phyloP scores from a whole-genome alignment of 2,113 vertebrate species.

The Anhinga anhinga region DNA sequence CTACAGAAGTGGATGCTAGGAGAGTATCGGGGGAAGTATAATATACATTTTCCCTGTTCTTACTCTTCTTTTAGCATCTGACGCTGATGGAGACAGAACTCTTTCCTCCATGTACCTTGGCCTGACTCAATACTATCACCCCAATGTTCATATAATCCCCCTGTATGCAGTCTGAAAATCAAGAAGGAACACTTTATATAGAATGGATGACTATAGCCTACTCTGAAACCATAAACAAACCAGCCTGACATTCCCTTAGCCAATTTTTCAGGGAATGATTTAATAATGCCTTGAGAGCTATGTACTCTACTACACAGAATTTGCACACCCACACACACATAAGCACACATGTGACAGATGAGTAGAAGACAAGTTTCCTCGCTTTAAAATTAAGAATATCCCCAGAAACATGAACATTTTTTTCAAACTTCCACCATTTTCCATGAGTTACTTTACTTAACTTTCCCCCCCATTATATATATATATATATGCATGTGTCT shows the following conservation, averaged over 20 bases:
- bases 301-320: neutral
- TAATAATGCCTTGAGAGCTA: neutral
- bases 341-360: fast-evolving
- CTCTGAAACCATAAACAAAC: neutral
- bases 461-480: neutral
- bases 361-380: neutral
- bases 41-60: neutral
- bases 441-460: neutral
- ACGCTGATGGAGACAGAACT: neutral
- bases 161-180: neutral
- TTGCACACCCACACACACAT: neutral
- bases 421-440: neutral
- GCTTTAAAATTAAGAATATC: neutral
- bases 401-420: neutral
- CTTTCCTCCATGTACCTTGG: neutral
- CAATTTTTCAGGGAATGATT: neutral
- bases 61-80: neutral
- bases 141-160: neutral
- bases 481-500: no score
- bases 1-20: neutral
- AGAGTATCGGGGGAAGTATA: neutral
- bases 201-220: neutral
- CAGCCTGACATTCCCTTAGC: neutral
- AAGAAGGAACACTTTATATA: neutral
- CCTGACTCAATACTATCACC: neutral